Base-by-base conservation (phyloP, 2,113 vertebrate species). In the Delphinapterus leucas region DNA sequence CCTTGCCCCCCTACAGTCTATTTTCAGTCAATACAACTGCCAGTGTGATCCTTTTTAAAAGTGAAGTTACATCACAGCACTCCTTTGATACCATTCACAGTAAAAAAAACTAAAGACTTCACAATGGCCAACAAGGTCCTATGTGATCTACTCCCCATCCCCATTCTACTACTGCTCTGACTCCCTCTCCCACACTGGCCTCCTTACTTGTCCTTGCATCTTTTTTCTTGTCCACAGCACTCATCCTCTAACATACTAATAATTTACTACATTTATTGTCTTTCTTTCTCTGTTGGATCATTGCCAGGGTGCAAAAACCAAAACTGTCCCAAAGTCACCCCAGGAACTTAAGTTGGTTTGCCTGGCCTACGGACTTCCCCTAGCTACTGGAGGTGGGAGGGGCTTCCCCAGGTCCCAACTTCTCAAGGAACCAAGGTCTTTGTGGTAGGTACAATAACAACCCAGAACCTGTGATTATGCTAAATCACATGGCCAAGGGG, bases 41-140 rank as follows among this genome's bases (percentile, higher is more conserved):
- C n/a, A 81, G 26, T 6, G 60, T n/a, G 53, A 65, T 20, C 17
- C 13, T 83, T 68, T 76, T 77, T 17, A 77, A 88, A 68, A 70
- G 4, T 63, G 76, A 61, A 81, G n/a, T 74, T 26, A 86, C 36
- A 58, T 15, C 63, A 88, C 0, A 74, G 25, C 26, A 53, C 17
- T 86, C 58, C 1, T 33, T 15, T 68, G 28, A 67, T 3, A 74
- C 14, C 41, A 81, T 21, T 41, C 36, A 79, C 36, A 18, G 25
- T 76, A 31, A 91, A 53, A 53, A 53, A 88, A 91, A 38, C 41
- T 21, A 12, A 74, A 73, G 65, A 76, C 49, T 71, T 95, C 14
- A 25, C 76, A 36, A 17, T 15, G 44, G 13, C n/a, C 90, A 86
- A 26, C 11, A 70, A 89, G 31, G 38, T 21, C 17, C 65, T 36